A percentile compares a stretch with the other conserved stretches of the same genome.
Conservation (phyloP, 2,797 vertebrate genomes). For the Schizothorax lantsangensis region DNA sequence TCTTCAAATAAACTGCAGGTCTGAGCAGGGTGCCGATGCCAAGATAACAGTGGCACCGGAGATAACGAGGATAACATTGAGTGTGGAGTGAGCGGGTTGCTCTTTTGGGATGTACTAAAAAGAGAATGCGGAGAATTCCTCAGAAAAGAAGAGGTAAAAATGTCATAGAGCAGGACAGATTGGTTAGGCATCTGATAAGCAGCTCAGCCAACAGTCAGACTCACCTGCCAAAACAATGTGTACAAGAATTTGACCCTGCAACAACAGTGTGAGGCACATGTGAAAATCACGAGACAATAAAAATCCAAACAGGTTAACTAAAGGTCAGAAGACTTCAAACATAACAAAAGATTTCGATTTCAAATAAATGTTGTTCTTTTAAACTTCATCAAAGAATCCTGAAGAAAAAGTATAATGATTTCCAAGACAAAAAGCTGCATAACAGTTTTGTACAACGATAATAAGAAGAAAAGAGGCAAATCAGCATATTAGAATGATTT, state of each 20-base stretch:
- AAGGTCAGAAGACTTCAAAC: background rate
- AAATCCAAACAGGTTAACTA: background rate
- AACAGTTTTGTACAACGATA: no score
- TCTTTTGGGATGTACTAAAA: constrained; percentile 42
- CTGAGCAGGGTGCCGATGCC: constrained; percentile 43
- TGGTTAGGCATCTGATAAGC: constrained; percentile 28
- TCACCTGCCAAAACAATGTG: constrained; percentile 46
- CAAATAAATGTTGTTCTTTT: background rate
- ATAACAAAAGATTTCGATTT: background rate
- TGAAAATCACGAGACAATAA: background rate
- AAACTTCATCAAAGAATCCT: background rate
- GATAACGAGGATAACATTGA: constrained; percentile 40
- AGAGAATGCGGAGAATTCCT: constrained; percentile 53
- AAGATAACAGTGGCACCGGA: constrained; percentile 41
- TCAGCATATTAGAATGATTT: background rate
- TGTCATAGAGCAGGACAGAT: constrained; percentile 47
- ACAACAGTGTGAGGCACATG: background rate
- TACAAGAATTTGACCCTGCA: constrained; percentile 42
- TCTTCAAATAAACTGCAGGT: constrained; percentile 50
- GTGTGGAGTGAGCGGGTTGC: constrained; percentile 9
- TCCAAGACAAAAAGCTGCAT: no score
- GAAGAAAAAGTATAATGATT: background rate
- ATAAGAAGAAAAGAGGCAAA: no score
- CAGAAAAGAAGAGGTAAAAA: constrained; percentile 52
- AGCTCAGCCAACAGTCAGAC: constrained; percentile 37